Evolutionary conservation across 2,113 vertebrate genomes (phyloP).

Genomic region (Nyctereutes procyonoides): DNA sequence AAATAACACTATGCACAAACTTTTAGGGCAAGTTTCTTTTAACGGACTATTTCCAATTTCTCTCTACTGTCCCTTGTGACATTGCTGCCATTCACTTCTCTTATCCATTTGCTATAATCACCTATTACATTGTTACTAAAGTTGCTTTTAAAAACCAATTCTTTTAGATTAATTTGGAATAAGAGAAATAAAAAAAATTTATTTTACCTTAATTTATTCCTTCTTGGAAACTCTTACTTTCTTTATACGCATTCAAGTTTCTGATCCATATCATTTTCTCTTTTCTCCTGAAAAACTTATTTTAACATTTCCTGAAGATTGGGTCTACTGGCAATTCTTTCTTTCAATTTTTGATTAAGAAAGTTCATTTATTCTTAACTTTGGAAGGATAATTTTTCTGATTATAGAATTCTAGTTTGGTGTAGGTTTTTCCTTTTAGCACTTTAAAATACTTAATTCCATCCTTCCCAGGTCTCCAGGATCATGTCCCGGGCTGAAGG

Average conservation of each 20-base stretch:
- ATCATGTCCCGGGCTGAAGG: no score
- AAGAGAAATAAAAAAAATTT: neutral
- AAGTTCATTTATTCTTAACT: neutral
- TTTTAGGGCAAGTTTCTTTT: neutral
- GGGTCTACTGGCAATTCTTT: neutral
- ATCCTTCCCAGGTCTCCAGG: neutral
- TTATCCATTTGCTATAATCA: neutral
- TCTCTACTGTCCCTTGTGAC: neutral
- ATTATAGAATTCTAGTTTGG: neutral
- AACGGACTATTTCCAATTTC: neutral
- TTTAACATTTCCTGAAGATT: neutral
- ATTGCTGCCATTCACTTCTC: neutral
- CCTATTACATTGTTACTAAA: neutral
- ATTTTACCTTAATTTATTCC: neutral
- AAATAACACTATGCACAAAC: neutral
- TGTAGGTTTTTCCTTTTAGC: neutral
- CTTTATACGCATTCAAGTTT: neutral
- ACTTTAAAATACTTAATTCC: neutral
- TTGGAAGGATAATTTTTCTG: constrained; percentile 8
- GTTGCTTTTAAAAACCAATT: neutral
- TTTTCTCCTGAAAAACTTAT: neutral
- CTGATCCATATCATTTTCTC: neutral
- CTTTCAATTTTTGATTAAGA: neutral
- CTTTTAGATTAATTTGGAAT: neutral
- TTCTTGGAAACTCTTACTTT: neutral